phyloP scores from a whole-genome alignment of 2,113 vertebrate genomes.

The Pardalotus punctatus region DNA sequence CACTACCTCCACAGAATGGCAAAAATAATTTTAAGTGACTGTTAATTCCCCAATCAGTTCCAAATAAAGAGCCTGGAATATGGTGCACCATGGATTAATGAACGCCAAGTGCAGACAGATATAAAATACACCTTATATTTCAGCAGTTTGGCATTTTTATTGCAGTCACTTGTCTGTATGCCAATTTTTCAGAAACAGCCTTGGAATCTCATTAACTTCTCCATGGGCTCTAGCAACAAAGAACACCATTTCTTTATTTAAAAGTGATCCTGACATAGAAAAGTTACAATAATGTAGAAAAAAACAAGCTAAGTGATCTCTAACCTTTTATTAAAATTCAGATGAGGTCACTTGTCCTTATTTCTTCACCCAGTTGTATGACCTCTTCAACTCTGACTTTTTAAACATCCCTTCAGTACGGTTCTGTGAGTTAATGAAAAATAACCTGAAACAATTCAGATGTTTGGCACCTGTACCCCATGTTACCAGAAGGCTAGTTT shows the following conservation, averaged over 20 bases:
- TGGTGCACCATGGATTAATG: neutral
- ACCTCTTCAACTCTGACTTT: conserved; percentile 24
- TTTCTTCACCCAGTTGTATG: neutral
- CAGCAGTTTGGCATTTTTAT: neutral
- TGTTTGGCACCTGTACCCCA: neutral
- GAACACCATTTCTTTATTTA: neutral
- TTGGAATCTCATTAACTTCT: neutral
- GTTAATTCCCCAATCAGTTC: neutral
- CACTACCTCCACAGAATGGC: neutral
- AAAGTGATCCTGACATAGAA: neutral
- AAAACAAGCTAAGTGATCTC: neutral
- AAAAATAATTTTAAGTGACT: neutral
- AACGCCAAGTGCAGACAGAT: neutral
- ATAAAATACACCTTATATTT: neutral
- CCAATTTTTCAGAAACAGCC: neutral
- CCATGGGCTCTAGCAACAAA: neutral
- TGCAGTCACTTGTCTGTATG: neutral
- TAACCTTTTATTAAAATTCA: neutral
- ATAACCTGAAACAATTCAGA: neutral
- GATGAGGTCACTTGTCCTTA: neutral
- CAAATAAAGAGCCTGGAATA: neutral
- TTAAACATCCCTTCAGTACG: neutral
- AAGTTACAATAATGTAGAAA: neutral
- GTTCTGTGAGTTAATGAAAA: conserved; percentile 13
- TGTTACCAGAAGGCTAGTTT: neutral